Evolutionary conservation across 2,888 invertebrate species (phyloP).

Genomic region (Prenolepis imparis): DNA sequence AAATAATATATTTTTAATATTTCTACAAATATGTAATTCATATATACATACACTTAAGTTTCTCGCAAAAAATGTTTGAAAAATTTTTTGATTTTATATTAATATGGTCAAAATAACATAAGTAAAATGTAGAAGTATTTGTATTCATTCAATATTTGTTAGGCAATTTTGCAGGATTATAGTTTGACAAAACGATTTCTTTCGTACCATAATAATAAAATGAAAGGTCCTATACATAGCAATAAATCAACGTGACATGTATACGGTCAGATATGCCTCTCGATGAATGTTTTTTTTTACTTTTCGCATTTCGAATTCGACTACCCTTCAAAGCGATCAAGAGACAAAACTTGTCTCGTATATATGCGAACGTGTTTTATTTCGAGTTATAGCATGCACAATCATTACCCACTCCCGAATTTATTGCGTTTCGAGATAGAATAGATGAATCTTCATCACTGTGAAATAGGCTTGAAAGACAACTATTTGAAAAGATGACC

Average conservation of each 20-base stretch:
- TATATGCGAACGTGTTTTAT: slow-evolving; percentile 27
- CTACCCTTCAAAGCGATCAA: slow-evolving; percentile 14
- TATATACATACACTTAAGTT: too few relatives aligned
- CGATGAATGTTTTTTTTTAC: not conserved
- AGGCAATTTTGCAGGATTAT: not conserved
- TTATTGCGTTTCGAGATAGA: slow-evolving; percentile 49
- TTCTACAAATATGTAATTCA: too few relatives aligned
- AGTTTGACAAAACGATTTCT: not conserved
- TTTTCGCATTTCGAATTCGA: slow-evolving; percentile 9
- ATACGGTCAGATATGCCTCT: not conserved
- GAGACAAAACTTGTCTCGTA: slow-evolving; percentile 26
- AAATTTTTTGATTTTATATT: too few relatives aligned
- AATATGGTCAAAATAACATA: too few relatives aligned
- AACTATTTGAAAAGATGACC: slow-evolving; percentile 20
- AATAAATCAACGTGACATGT: slow-evolving; percentile 10
- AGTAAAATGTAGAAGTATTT: not conserved
- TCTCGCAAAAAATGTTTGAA: too few relatives aligned
- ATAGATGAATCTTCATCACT: slow-evolving; percentile 5
- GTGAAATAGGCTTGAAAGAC: slow-evolving; percentile 29
- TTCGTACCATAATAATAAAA: slow-evolving; percentile 8
- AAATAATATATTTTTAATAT: too few relatives aligned
- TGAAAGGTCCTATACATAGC: not conserved
- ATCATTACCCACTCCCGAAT: slow-evolving; percentile 51
- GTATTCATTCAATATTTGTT: not conserved
- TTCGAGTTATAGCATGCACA: slow-evolving; percentile 58